Evolutionary conservation across 2,113 vertebrate species (phyloP).

Genomic region (Saimiri boliviensis): DNA sequence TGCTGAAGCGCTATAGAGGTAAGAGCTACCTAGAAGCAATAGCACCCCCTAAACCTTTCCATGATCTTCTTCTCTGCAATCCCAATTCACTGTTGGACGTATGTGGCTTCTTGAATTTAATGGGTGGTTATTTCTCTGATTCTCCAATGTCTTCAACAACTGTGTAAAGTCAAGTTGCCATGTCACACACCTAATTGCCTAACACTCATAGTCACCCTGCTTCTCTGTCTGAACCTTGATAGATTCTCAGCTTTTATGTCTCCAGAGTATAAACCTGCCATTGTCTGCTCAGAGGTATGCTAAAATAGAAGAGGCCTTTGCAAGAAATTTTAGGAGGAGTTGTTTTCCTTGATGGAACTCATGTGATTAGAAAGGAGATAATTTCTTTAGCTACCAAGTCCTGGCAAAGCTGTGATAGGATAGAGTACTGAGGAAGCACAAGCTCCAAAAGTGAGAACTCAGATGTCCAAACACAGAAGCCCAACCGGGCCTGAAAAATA

Average conservation of each 20-base stretch:
- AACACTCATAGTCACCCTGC: background rate
- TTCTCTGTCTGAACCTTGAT: background rate
- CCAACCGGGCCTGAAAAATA: slow-evolving; percentile 48
- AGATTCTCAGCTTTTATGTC: background rate
- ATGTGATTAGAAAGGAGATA: background rate
- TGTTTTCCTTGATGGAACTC: background rate
- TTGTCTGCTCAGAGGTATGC: background rate
- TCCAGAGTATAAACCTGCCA: background rate
- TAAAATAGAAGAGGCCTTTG: background rate
- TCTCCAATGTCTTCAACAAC: background rate
- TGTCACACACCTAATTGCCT: background rate
- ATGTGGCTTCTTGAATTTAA: background rate
- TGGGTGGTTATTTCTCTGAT: background rate
- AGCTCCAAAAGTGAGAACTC: background rate
- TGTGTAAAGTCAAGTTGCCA: background rate
- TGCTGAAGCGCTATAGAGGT: background rate
- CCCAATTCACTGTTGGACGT: background rate
- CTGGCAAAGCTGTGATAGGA: background rate
- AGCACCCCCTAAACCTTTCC: background rate
- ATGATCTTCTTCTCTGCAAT: background rate
- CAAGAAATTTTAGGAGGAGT: background rate
- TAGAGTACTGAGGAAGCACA: background rate
- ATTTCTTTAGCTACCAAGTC: background rate
- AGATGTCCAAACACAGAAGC: background rate
- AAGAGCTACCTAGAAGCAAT: background rate